phyloP scores from a whole-genome alignment of 2,888 invertebrate genomes.

The Amblyjoppa proteus region DNA sequence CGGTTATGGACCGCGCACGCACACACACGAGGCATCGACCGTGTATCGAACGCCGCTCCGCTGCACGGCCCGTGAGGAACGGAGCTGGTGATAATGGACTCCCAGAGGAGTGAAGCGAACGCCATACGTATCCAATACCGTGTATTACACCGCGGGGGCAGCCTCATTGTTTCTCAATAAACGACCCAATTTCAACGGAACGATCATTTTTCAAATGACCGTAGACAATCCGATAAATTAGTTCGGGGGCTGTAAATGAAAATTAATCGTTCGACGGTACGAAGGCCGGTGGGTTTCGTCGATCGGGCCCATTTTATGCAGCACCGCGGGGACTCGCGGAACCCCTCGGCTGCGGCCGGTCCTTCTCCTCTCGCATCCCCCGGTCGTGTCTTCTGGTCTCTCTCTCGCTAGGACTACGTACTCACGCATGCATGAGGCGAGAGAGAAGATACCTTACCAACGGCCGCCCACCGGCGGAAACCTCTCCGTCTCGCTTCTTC shows the following conservation, averaged over 20 bases:
- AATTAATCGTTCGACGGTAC: not conserved
- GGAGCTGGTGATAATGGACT: conserved; percentile 36
- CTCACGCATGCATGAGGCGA: conserved; percentile 57
- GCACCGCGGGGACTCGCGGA: conserved; percentile 7
- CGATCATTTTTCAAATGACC: conserved; percentile 23
- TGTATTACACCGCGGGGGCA: not conserved
- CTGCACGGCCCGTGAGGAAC: conserved; percentile 21
- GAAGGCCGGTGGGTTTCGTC: conserved; percentile 1
- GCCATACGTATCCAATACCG: not conserved
- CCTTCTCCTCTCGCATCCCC: conserved; percentile 18
- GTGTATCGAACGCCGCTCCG: conserved; percentile 7
- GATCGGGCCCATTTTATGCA: conserved; percentile 10
- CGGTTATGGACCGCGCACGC: conserved; percentile 74
- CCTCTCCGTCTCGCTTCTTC: conserved; percentile 42
- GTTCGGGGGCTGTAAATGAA: conserved; percentile 6
- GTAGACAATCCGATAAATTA: not conserved
- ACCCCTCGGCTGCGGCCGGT: not conserved
- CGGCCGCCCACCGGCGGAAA: conserved; percentile 51
- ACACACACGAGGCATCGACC: conserved; percentile 38
- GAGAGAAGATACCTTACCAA: conserved; percentile 34
- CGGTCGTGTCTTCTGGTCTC: conserved; percentile 5
- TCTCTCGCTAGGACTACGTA: conserved; percentile 30
- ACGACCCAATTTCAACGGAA: not conserved
- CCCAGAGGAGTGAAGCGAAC: conserved; percentile 16
- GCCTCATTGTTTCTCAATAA: conserved; percentile 20